Percentiles rank a stretch among this genome's conserved stretches.
These are phyloP conservation scores for Trigoniulus corallinus DNA, from an alignment of 1,140 invertebrate genomes.

Conservation along the genomic window DNA sequence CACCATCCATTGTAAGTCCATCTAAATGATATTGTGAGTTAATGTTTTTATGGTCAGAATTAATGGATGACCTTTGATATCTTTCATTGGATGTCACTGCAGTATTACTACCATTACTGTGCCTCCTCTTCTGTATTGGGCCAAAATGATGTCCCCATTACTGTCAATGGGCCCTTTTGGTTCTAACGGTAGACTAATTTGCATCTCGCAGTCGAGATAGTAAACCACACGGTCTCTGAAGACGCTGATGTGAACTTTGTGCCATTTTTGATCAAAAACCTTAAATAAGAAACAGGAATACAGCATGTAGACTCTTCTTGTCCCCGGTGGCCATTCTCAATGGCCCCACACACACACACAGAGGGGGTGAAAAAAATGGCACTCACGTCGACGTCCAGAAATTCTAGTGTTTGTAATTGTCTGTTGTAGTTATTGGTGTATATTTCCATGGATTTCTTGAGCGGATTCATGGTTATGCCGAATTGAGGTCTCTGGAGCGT, in stretches of 20 bases:
- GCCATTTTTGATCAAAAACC: slow-evolving; percentile 61
- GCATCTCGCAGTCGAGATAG: slow-evolving; percentile 48
- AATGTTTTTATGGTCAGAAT: not conserved
- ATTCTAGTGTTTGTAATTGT: slow-evolving; percentile 38
- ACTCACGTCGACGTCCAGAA: slow-evolving; percentile 34
- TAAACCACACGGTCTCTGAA: slow-evolving; percentile 43
- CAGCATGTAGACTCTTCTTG: not conserved
- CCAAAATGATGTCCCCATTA: slow-evolving; percentile 46
- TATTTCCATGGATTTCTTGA: slow-evolving; percentile 40
- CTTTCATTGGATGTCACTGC: not conserved
- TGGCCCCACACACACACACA: not conserved
- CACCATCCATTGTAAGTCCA: slow-evolving; percentile 65
- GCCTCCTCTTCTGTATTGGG: slow-evolving; percentile 31
- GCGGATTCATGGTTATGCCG: slow-evolving; percentile 46
- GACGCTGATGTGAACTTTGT: slow-evolving; percentile 59
- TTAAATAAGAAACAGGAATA: slow-evolving; percentile 23
- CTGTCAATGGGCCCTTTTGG: slow-evolving; percentile 40
- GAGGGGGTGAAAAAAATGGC: slow-evolving; percentile 6
- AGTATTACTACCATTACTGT: slow-evolving; percentile 39
- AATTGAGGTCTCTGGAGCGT: slow-evolving; percentile 42
- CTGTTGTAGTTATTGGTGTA: slow-evolving; percentile 38
- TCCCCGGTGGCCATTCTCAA: too few relatives aligned
- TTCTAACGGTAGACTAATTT: slow-evolving; percentile 28
- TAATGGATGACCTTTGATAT: not conserved
- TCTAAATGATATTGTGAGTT: slow-evolving; percentile 28